Evolutionary conservation across 1,140 invertebrate species (phyloP).

Genomic region (Scaptomyza pallida): DNA sequence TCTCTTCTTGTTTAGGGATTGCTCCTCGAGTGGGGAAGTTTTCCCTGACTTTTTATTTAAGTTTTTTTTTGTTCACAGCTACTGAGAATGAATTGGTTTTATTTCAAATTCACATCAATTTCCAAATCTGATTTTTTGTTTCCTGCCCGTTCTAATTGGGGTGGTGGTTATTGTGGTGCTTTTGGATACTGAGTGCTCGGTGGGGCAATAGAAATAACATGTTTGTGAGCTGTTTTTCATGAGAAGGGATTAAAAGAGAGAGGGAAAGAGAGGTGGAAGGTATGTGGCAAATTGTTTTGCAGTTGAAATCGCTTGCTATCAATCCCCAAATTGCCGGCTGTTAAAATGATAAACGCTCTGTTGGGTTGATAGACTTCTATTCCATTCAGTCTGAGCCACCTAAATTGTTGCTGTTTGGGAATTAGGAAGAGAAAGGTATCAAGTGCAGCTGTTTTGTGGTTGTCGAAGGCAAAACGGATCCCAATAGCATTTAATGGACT

Average conservation of each 20-base stretch:
- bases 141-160: constrained; percentile 5
- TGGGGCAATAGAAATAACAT: constrained; percentile 26
- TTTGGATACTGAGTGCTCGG: background rate
- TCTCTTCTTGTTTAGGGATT: background rate
- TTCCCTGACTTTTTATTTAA: constrained; percentile 1
- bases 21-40: background rate
- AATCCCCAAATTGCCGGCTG: constrained; percentile 54
- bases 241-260: too few species aligned
- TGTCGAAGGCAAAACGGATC: background rate
- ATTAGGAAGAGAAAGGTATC: background rate
- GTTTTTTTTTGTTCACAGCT: constrained; percentile 10
- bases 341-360: constrained; percentile 48
- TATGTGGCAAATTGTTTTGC: constrained; percentile 39
- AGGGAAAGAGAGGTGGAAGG: background rate
- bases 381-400: constrained; percentile 12
- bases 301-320: constrained; percentile 45
- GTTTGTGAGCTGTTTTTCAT: constrained; percentile 21
- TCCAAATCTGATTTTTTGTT: constrained; percentile 43
- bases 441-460: constrained; percentile 20
- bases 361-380: constrained; percentile 29
- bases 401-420: constrained; percentile 2
- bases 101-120: constrained; percentile 59
- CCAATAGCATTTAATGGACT: constrained; percentile 1
- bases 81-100: constrained; percentile 34
- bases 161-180: background rate